Percentiles rank a stretch among this genome's conserved stretches.
phyloP scores from a whole-genome alignment of 2,888 invertebrate genomes.

The Onthophagus sagittarius region DNA sequence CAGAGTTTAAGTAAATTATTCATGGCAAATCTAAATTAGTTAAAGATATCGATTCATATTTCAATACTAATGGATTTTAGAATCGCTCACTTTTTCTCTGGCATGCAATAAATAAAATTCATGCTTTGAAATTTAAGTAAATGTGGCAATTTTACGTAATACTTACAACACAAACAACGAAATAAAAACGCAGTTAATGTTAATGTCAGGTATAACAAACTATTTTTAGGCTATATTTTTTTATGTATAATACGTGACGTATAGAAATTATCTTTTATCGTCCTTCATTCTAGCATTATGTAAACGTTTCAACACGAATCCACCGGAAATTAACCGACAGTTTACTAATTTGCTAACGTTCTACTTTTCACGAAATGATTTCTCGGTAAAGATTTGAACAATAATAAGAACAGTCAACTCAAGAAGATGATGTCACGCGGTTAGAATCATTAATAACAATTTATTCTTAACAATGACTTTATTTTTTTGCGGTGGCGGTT shows the following conservation, averaged over 20 bases:
- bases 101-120: not conserved
- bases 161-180: not conserved
- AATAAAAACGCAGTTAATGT: not conserved
- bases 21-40: too few relatives aligned
- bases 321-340: not conserved
- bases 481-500: not conserved
- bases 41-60: too few relatives aligned
- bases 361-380: not conserved
- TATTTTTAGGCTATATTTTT: not conserved
- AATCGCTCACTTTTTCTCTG: too few relatives aligned
- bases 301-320: not conserved
- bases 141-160: not conserved
- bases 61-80: too few relatives aligned
- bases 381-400: not conserved
- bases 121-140: not conserved
- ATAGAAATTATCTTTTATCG: not conserved
- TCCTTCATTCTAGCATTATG: not conserved
- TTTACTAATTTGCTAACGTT: not conserved
- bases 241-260: not conserved
- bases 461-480: not conserved
- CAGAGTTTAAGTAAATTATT: too few relatives aligned
- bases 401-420: not conserved
- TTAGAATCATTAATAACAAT: not conserved
- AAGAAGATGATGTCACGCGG: not conserved
- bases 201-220: not conserved